Percentiles rank a stretch among this genome's conserved stretches.
Evolutionary conservation across 2,888 invertebrate species (phyloP).

Genomic region (Drosophila ezoana): DNA sequence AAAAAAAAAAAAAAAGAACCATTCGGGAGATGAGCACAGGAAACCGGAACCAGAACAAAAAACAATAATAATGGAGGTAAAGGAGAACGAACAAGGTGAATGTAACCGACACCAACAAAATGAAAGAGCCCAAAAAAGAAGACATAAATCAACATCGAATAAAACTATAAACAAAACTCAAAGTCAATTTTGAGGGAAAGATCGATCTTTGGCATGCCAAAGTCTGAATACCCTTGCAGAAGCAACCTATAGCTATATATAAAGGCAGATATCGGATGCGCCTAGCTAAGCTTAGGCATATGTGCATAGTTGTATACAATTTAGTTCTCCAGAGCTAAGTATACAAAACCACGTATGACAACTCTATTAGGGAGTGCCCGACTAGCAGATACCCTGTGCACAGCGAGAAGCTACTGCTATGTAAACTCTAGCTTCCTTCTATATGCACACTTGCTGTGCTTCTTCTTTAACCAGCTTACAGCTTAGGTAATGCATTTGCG

Average conservation of each 20-base stretch:
- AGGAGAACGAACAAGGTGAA: slow-evolving; percentile 16
- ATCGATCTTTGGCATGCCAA: slow-evolving; percentile 23
- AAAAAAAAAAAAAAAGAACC: slow-evolving; percentile 10
- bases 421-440: too few species aligned
- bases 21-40: slow-evolving; percentile 1
- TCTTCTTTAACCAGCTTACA: too few species aligned
- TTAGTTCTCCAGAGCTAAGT: too few species aligned
- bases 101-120: slow-evolving; percentile 47
- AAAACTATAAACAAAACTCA: slow-evolving; percentile 13
- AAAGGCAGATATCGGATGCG: too few species aligned
- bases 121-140: slow-evolving; percentile 11
- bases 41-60: slow-evolving; percentile 4
- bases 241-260: not conserved
- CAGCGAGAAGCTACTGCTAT: too few species aligned
- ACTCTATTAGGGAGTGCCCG: too few species aligned
- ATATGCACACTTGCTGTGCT: too few species aligned
- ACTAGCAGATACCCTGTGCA: too few species aligned
- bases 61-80: slow-evolving; percentile 1
- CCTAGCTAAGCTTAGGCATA: too few species aligned
- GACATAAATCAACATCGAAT: slow-evolving; percentile 2
- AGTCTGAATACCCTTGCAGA: slow-evolving; percentile 35
- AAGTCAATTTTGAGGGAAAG: slow-evolving; percentile 19
- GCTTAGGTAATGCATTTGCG: too few species aligned
- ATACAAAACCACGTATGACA: too few species aligned
- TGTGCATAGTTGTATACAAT: too few species aligned